Evolutionary conservation across 1,140 invertebrate species (phyloP), one percentile per base, ranked within the genome.

Genomic region (Hyphantria cunea): DNA sequence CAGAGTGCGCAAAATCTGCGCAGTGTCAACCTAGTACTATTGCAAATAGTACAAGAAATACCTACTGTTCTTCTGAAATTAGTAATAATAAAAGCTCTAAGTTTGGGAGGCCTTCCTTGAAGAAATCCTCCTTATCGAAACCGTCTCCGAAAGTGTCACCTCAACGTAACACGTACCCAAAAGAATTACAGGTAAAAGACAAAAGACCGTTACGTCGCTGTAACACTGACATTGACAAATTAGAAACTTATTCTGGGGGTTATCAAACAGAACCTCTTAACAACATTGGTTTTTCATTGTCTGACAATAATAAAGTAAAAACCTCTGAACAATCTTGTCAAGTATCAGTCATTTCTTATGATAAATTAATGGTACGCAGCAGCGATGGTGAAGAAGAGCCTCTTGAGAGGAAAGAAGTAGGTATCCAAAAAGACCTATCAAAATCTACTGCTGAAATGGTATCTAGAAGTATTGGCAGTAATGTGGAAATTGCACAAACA

Each of bases 1-100:
- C 80, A 55, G 85, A 86, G 41, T 80, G 73, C 58, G 78, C 82
- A n/a, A 85, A 80, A 78, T 78, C 75, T 41, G 66, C 81, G 6
- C 85, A 88, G 49, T 82, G 70, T 39, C 32, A 59, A 49, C 31
- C 9, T 9, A 52, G 32, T 37, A 10, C 37, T 39, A 10, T 7
- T 9, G 50, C n/a, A n/a, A 37, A 49, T 17, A 49, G 12, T 9
- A 49, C 15, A 25, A 25, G 8, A 10, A 32, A 49, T 49, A 49
- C 31, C 6, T 12, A 14, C 14, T 39, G 34, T 12, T 59, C 15
- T 6, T n/a, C 17, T 7, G 37, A 54, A 33, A n/a, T 33, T 12
- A 54, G 42, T 34, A 31, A 11, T 48, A 47, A 62, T 13, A 66
- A 51, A n/a, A 44, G 41, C 13, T 12, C 41, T 2, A 44, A 7